Evolutionary conservation across 1,140 invertebrate species (phyloP).

Genomic region (Sitodiplosis mosellana): DNA sequence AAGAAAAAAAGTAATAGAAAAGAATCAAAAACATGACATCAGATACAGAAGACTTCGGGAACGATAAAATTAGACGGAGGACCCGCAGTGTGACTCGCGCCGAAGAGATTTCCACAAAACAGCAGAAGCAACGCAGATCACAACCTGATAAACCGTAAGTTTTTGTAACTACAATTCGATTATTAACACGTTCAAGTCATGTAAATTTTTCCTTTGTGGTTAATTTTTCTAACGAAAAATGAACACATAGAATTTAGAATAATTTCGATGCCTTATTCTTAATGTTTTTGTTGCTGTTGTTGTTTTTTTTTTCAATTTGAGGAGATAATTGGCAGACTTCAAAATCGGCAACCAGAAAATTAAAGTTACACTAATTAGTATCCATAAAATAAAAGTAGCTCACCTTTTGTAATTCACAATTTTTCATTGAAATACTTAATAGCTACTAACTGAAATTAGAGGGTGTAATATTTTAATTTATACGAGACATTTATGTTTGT

Average conservation of each 20-base stretch:
- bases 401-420: too few relatives aligned
- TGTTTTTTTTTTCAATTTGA: background rate
- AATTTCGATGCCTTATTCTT: background rate
- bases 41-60: slow-evolving; percentile 25
- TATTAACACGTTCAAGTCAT: background rate
- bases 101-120: slow-evolving; percentile 66
- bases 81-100: slow-evolving; percentile 71
- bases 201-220: background rate
- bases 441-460: background rate
- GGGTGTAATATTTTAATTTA: background rate
- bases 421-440: too few relatives aligned
- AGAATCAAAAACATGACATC: background rate
- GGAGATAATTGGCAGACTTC: background rate
- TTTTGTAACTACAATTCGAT: slow-evolving; percentile 1
- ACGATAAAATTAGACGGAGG: slow-evolving; percentile 42
- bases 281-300: background rate
- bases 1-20: too few relatives aligned
- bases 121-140: slow-evolving; percentile 53
- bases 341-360: background rate
- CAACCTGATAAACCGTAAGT: slow-evolving; percentile 81
- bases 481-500: background rate
- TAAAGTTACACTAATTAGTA: background rate
- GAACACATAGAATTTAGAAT: background rate
- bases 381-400: too few relatives aligned
- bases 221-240: background rate